Evolutionary conservation across 2,888 invertebrate species (phyloP), one percentile per base, ranked within the genome.

Genomic region (Augiades crinisus): DNA sequence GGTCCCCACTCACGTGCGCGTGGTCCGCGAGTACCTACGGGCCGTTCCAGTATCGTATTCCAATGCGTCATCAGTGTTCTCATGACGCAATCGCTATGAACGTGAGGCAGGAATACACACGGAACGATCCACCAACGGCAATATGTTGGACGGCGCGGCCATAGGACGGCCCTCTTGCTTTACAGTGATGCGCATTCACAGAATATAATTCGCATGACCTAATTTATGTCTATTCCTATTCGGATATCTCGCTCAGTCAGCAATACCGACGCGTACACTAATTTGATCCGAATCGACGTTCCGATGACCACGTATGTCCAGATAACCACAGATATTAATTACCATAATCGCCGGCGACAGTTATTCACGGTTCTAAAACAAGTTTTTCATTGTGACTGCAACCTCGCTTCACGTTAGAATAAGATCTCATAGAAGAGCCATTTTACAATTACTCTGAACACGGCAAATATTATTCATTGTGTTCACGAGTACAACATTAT

Each of bases 41-140:
- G 53, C 52, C 56, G 53, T 62, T 61, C 55, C 59, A 61, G 67
- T 75, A 68, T 74, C 69, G 65, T 64, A 62, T 72, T 72, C 64
- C 68, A 67, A 72, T 76, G 70, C 75, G 75, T 77, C 75, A 78
- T 72, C 66, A 59, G 62, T 57, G 57, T 59, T 62, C 60, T 67
- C 38, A 61, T 75, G 70, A 75, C 72, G 76, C 73, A 77, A 73
- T 67, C 61, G 61, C 59, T 65, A 64, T 63, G 59, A 68, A 63
- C 61, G 65, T 58, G 61, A 51, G 31, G 31, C 10, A 17, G 46
- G 47, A 44, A 50, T 45, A 41, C 34, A 50, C 14, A 21, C 51
- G 38, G 17, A 52, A 44, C 22, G 37, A 14, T 50, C 51, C 30
- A 36, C 51, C 41, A 22, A 30, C 53, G 47, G 34, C 54, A 41